phyloP scores from a whole-genome alignment of 2,797 vertebrate species.

The Chloroceryle inda region DNA sequence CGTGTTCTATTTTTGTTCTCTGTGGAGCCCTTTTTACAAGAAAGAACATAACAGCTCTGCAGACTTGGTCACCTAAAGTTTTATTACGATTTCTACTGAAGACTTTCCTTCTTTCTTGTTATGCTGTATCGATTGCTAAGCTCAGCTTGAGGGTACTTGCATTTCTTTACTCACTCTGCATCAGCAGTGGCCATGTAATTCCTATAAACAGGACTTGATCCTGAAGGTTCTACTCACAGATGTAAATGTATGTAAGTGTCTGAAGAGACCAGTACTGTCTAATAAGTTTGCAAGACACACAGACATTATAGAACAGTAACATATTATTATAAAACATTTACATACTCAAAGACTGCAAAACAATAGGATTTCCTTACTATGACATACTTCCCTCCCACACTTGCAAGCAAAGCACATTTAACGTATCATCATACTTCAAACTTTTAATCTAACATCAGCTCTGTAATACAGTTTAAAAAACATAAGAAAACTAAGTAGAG shows the following conservation, averaged over 20 bases:
- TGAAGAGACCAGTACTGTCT: conserved; percentile 25
- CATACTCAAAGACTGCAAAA: conserved; percentile 48
- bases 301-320: conserved; percentile 33
- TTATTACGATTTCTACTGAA: not conserved
- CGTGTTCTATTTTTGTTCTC: not conserved
- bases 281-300: conserved; percentile 26
- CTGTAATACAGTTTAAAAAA: conserved; percentile 33
- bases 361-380: conserved; percentile 46
- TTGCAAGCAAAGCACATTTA: conserved; percentile 43
- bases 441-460: conserved; percentile 25
- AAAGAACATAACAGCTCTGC: not conserved
- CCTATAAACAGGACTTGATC: not conserved
- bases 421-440: not conserved
- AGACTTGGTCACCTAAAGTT: not conserved
- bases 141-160: not conserved
- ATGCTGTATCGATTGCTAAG: not conserved
- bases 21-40: not conserved
- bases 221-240: not conserved
- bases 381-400: conserved; percentile 42
- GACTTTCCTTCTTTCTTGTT: not conserved
- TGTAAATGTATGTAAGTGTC: conserved; percentile 3
- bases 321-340: conserved; percentile 60
- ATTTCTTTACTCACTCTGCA: not conserved
- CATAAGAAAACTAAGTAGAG: conserved; percentile 20
- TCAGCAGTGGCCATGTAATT: not conserved